Evolutionary conservation across 1,140 invertebrate species (phyloP), one percentile per base, ranked within the genome.

Genomic region (Pogonomyrmex californicus): DNA sequence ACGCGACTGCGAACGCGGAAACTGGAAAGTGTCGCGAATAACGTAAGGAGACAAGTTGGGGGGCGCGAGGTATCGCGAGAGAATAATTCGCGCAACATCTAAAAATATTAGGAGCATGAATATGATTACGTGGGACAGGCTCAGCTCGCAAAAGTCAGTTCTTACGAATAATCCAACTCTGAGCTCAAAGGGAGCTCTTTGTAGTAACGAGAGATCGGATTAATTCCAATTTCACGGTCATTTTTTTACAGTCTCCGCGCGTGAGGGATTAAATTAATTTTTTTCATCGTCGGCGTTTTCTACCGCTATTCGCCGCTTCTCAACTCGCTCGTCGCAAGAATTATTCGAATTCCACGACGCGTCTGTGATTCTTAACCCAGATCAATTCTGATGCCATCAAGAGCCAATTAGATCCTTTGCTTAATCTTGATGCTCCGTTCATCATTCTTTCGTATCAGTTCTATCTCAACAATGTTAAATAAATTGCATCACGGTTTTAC

Each of bases 231-330:
- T 83, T 75, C 68, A 54, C 68, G 4, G 68, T 17, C 68, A 60
- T 73, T 83, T 81, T 79, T 83, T 82, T 82, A 60, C 66, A 82
- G 66, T 36, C 41, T 9, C 17, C 51, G 65, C 51, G 65, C 78
- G 41, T 73, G 56, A 60, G 54, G 4, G 41, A n/a, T 83, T 83
- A 83, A 83, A 83, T 83, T 83, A 83, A 83, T 83, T 75, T 83
- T 66, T 75, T 83, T 83, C 66, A 60, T 47, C 68, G 66, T 83
- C 54, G 41, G 41, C 41, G 30, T 49, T 83, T 62, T 62, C 54
- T 6, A 75, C 54, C 6, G 10, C 0, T 41, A 10, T 14, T 38
- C 68, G 54, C 56, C 56, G 68, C 30, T 75, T 49, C 79, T 49
- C 14, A 44, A 83, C 51, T 51, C 79, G 66, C 0, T 9, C 54